Base-by-base conservation (phyloP, 2,113 vertebrate species). In the Plestiodon gilberti region DNA sequence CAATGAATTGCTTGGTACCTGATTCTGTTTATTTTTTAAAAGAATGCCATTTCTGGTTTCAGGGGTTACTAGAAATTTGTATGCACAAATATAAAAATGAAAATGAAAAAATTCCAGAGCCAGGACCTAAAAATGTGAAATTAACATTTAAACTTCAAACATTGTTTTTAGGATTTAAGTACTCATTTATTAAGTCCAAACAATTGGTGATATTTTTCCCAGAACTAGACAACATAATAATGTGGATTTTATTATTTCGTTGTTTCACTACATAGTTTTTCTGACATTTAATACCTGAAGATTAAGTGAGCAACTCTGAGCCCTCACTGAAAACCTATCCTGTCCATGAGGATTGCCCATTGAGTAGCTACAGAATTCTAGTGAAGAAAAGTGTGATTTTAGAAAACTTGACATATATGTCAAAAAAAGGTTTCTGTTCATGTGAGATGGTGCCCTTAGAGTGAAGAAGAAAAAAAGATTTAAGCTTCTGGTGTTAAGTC, bases 401-500 rank as follows among this genome's bases (percentile, higher is more conserved):
- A 71, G 78, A 92, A 93, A 93, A 84, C 78, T 83, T 93, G 91
- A 88, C 91, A 75, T 83, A 23, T 79, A 14, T 7, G 52, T 92
- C 92, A 92, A 87, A 91, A 91, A 83, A 9, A 1, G 48, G 14
- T 67, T 90, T 93, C 33, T 89, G 40, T 88, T 92, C 23, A 55
- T 89, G 75, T 87, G 55, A 1, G 0, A 88, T 83, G 17, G 23
- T 91, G 43, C 80, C 90, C 81, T 82, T 17, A 91, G 48, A 87
- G 83, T 90, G 83, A 83, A 85, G 82, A 59, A 64, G 93, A 81
- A 7, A 35, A 3, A 55, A 88, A 77, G 18, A 76, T 67, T 59
- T 81, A 91, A 64, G 30, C 18, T 85, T 22, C 73, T 88, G 28
- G 1, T 76, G 28, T 61, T 71, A 28, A 75, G 43, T 85, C n/a